Percentiles rank a stretch among this genome's conserved stretches.
phyloP scores from a whole-genome alignment of 2,888 invertebrate species.

The Pediacus dermestoides region DNA sequence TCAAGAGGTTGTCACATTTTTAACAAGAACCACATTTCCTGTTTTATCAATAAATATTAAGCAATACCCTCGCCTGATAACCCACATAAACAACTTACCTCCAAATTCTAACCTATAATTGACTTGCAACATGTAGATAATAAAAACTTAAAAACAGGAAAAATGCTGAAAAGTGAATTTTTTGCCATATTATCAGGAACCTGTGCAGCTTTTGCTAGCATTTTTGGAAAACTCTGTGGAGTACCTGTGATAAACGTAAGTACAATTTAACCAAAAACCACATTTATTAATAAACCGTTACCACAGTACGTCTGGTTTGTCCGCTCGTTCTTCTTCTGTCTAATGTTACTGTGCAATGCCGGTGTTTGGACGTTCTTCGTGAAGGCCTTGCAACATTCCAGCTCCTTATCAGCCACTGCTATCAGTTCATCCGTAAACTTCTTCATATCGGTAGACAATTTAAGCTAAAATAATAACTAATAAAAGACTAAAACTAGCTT shows the following conservation, averaged over 20 bases:
- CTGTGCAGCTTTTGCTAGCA: slow-evolving; percentile 61
- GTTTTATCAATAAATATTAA: too few species aligned
- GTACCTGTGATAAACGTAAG: slow-evolving; percentile 43
- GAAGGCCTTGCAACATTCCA: slow-evolving; percentile 56
- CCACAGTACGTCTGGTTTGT: too few species aligned
- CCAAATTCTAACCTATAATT: too few species aligned
- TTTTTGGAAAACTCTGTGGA: slow-evolving; percentile 63
- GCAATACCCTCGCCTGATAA: too few species aligned
- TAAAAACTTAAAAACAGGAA: too few species aligned
- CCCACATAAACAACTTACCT: too few species aligned
- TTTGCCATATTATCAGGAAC: slow-evolving; percentile 59
- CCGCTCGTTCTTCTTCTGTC: slow-evolving; percentile 46
- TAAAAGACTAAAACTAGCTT: slow-evolving; percentile 6
- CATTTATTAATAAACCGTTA: too few species aligned
- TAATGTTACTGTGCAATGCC: slow-evolving; percentile 61
- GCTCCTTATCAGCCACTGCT: slow-evolving; percentile 62
- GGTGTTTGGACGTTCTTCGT: slow-evolving; percentile 61
- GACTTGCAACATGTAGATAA: too few species aligned
- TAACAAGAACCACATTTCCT: too few species aligned
- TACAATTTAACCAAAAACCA: too few species aligned
- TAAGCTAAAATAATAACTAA: not conserved
- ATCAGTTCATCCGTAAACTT: slow-evolving; percentile 63
- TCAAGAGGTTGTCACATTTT: too few species aligned
- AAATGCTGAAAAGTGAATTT: too few species aligned
- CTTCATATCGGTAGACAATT: slow-evolving; percentile 58